Conservation (phyloP, 2,113 vertebrate genomes). For the Scalopus aquaticus region DNA sequence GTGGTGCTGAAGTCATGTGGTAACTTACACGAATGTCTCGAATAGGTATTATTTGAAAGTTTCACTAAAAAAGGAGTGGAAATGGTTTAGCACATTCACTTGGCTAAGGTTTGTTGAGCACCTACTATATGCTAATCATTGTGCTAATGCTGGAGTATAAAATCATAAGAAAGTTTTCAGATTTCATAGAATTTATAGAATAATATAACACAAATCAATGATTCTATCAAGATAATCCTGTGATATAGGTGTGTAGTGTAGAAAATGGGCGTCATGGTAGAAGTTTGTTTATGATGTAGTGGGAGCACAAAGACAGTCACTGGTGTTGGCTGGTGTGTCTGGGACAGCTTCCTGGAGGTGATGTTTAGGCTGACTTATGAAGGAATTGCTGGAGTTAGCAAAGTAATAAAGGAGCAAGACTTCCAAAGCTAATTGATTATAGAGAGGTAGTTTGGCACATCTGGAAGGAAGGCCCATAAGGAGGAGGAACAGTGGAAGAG, state of each 20-base stretch:
- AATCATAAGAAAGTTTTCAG: not conserved
- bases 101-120: not conserved
- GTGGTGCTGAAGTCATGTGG: not conserved
- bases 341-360: not conserved
- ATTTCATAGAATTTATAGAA: not conserved
- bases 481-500: not conserved
- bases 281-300: fast-evolving
- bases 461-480: not conserved
- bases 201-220: not conserved
- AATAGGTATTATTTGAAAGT: not conserved
- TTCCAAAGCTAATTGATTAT: not conserved
- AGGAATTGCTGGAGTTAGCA: not conserved
- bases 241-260: not conserved
- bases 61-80: not conserved
- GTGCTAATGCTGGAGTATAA: not conserved
- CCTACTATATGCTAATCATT: not conserved
- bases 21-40: not conserved
- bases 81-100: not conserved
- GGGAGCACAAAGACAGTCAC: not conserved
- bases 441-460: not conserved
- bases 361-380: not conserved
- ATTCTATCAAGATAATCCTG: not conserved
- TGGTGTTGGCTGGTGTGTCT: not conserved
- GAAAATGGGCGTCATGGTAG: not conserved
- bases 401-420: not conserved